These are phyloP conservation scores for Thalassophryne amazonica DNA, from an alignment of 2,797 vertebrate genomes.

Conservation along the genomic window DNA sequence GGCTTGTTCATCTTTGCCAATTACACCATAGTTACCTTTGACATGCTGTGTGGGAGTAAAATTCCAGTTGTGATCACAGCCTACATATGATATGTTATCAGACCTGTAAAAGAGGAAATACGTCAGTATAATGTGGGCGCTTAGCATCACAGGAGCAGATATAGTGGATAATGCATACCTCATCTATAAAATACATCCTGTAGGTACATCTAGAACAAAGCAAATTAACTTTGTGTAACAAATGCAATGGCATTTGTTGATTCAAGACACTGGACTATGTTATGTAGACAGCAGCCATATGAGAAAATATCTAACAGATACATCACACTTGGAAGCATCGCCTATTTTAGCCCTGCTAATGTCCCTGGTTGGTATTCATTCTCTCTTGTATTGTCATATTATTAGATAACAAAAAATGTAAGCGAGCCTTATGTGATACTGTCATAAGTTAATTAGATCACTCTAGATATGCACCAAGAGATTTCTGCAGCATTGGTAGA, in stretches of 20 bases:
- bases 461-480: not conserved
- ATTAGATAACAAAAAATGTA: conserved; percentile 18
- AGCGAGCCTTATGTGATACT: not conserved
- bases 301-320: not conserved
- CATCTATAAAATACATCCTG: not conserved
- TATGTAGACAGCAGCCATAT: not conserved
- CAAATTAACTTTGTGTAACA: not conserved
- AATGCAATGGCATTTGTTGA: not conserved
- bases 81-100: too few species aligned
- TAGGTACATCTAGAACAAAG: not conserved
- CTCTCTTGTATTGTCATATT: conserved; percentile 8
- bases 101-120: not conserved
- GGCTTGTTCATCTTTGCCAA: not conserved
- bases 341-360: not conserved
- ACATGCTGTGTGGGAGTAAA: conserved; percentile 5
- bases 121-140: not conserved
- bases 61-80: not conserved
- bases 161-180: not conserved
- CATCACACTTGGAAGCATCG: not conserved
- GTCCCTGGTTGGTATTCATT: not conserved
- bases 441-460: conserved; percentile 20
- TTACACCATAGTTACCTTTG: not conserved
- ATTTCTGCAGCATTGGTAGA: not conserved
- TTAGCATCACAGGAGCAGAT: not conserved
- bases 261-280: not conserved